Evolutionary conservation across 2,113 vertebrate species (phyloP).

Genomic region (Herpetotheres cachinnans): DNA sequence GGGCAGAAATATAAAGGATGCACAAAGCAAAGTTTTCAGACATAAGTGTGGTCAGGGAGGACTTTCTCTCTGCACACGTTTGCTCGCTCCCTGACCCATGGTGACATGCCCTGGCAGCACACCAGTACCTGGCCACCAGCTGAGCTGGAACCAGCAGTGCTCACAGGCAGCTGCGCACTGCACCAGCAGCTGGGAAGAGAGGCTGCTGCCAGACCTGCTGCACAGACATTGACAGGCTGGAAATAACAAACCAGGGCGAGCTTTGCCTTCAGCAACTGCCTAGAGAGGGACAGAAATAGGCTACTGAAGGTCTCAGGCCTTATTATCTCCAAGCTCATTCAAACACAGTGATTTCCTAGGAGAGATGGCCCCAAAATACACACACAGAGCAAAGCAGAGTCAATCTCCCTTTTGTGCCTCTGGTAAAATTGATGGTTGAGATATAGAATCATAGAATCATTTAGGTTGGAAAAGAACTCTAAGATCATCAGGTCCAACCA

Average conservation of each 20-base stretch:
- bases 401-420: not conserved
- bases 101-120: not conserved
- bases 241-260: not conserved
- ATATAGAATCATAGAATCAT: no score
- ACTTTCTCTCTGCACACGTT: not conserved
- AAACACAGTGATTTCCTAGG: not conserved
- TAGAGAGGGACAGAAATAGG: not conserved
- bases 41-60: not conserved
- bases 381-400: not conserved
- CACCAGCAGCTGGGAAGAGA: not conserved
- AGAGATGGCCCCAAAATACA: not conserved
- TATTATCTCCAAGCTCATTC: not conserved
- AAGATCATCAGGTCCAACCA: no score
- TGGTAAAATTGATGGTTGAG: not conserved
- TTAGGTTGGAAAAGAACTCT: no score
- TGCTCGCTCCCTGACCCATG: not conserved
- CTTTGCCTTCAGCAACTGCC: not conserved
- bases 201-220: not conserved
- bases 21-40: not conserved
- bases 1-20: not conserved
- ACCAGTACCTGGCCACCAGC: not conserved
- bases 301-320: not conserved
- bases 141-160: not conserved
- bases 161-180: accelerated
- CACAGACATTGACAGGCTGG: accelerated